These are phyloP conservation scores for Elgonia sp. DNA, from an alignment of 2,888 invertebrate genomes.

Conservation along the genomic window DNA sequence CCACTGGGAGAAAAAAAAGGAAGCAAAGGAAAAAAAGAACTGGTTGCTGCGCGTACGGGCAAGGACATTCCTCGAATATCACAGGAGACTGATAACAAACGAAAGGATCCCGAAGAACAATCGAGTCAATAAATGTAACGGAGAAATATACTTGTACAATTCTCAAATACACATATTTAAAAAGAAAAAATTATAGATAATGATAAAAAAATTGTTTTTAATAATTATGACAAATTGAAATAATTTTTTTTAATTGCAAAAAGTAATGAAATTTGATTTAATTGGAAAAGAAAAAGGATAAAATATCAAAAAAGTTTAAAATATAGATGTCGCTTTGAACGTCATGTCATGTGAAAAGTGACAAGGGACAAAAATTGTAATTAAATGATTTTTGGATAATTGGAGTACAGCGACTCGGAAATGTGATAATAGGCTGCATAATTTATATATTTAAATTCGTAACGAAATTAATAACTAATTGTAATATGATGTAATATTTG, in stretches of 20 bases:
- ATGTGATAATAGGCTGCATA: constrained; percentile 52
- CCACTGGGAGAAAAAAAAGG: constrained; percentile 17
- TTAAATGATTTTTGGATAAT: constrained; percentile 31
- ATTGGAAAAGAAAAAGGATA: no score
- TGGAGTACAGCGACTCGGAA: constrained; percentile 38
- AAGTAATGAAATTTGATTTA: no score
- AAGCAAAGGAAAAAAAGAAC: constrained; percentile 48
- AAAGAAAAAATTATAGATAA: background rate
- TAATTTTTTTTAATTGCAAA: no score
- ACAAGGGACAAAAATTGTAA: constrained; percentile 25
- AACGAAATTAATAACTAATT: constrained; percentile 43
- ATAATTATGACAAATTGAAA: no score
- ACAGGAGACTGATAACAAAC: constrained; percentile 65
- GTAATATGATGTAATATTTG: constrained; percentile 50
- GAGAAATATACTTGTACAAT: constrained; percentile 17
- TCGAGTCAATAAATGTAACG: constrained; percentile 45
- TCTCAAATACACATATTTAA: background rate
- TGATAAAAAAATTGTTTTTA: background rate
- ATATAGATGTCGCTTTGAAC: background rate
- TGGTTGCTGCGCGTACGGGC: constrained; percentile 64
- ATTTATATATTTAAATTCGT: constrained; percentile 33
- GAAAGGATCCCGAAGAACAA: constrained; percentile 61
- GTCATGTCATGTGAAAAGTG: background rate
- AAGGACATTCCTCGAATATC: constrained; percentile 72
- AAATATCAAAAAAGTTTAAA: background rate